phyloP scores from a whole-genome alignment of 2,113 vertebrate genomes.

The Eudyptes chrysolophus region DNA sequence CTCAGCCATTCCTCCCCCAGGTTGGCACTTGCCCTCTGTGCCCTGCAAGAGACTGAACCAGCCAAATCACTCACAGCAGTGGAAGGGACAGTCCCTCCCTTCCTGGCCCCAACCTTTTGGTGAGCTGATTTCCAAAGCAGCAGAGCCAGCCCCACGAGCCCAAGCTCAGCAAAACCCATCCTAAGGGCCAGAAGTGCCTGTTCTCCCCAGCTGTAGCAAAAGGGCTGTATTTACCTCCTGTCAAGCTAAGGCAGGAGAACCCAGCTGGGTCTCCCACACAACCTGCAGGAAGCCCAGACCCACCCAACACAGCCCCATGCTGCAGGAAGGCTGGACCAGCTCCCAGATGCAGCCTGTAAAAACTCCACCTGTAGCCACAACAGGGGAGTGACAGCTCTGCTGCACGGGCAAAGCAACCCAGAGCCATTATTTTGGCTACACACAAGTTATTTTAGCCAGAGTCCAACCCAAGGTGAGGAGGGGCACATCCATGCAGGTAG shows the following conservation, averaged over 20 bases:
- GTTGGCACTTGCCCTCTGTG: neutral
- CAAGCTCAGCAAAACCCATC: neutral
- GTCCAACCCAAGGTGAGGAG: accelerated
- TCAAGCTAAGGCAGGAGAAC: neutral
- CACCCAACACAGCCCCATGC: neutral
- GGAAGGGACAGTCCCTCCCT: neutral
- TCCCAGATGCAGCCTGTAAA: neutral
- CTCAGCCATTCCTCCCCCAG: neutral
- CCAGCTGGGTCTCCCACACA: neutral
- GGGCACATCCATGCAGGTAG: accelerated
- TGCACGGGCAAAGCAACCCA: neutral
- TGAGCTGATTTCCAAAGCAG: neutral
- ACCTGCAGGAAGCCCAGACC: neutral
- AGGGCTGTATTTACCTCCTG: neutral
- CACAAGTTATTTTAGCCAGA: neutral
- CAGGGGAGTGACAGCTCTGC: neutral
- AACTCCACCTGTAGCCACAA: neutral
- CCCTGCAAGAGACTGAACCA: neutral
- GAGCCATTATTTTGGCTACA: neutral
- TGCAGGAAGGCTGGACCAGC: neutral
- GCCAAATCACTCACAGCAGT: neutral
- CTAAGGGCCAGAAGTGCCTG: neutral
- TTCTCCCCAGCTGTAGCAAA: neutral
- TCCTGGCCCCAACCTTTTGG: neutral
- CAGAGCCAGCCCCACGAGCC: neutral